Evolutionary conservation across 1,140 invertebrate genomes (phyloP).

Genomic region (Pseudoatta argentina): DNA sequence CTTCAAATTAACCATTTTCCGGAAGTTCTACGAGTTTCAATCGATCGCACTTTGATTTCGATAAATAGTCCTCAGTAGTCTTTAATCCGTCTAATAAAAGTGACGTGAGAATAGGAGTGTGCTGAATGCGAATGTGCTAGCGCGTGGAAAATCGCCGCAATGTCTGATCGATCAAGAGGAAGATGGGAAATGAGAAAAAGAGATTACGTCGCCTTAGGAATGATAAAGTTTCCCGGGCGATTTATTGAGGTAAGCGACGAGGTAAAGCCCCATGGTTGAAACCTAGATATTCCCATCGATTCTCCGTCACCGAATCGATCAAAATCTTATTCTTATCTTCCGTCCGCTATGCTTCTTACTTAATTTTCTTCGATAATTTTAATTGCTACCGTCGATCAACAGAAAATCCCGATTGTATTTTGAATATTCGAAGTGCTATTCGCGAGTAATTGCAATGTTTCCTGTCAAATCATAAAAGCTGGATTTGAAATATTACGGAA

Average conservation of each 20-base stretch:
- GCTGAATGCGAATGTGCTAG: conserved; percentile 40
- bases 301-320: conserved; percentile 47
- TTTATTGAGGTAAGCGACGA: conserved; percentile 52
- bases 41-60: conserved; percentile 60
- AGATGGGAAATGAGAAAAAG: conserved; percentile 60
- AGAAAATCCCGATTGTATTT: not conserved
- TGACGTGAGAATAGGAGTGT: conserved; percentile 27
- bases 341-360: conserved; percentile 3
- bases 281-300: conserved; percentile 35
- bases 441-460: conserved; percentile 1
- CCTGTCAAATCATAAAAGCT: not conserved
- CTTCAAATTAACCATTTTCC: not conserved
- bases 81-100: conserved; percentile 44
- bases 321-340: conserved; percentile 60
- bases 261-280: conserved; percentile 55
- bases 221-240: conserved; percentile 62
- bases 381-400: conserved; percentile 27
- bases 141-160: conserved; percentile 47
- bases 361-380: conserved; percentile 48
- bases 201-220: conserved; percentile 59
- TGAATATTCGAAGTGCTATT: conserved; percentile 25
- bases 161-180: conserved; percentile 59
- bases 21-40: conserved; percentile 1
- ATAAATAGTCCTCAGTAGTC: conserved; percentile 52
- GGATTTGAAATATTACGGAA: conserved; percentile 5